A percentile compares a stretch with the other conserved stretches of the same genome.
Evolutionary conservation across 2,888 invertebrate genomes (phyloP).

Genomic region (Thereva unica): DNA sequence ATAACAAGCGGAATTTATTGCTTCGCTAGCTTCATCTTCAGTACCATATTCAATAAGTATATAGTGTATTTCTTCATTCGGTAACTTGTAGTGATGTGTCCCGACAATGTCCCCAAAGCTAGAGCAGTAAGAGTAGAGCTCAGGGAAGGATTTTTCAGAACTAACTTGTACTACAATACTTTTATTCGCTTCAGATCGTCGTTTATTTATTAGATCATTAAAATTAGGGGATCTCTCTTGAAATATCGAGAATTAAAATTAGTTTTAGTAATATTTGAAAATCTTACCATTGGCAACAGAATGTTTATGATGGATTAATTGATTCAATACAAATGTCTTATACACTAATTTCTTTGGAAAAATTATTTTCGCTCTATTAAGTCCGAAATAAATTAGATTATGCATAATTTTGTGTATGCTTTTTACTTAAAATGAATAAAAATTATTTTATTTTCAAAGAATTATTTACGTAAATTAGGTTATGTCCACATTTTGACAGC

Average conservation of each 20-base stretch:
- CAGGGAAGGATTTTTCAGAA: constrained; percentile 68
- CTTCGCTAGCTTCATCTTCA: constrained; percentile 61
- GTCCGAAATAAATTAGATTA: no score
- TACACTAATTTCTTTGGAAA: no score
- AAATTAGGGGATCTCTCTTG: constrained; percentile 49
- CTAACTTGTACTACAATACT: constrained; percentile 78
- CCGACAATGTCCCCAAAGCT: constrained; percentile 67
- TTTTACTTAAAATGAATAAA: no score
- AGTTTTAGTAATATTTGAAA: constrained; percentile 3
- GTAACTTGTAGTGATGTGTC: constrained; percentile 67
- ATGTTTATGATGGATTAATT: neutral
- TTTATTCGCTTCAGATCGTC: constrained; percentile 68
- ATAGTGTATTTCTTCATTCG: constrained; percentile 67
- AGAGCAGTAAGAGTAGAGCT: constrained; percentile 72
- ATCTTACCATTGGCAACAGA: neutral
- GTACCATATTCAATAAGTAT: constrained; percentile 74
- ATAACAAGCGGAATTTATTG: constrained; percentile 64
- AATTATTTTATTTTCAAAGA: no score
- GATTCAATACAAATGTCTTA: no score
- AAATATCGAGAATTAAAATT: neutral
- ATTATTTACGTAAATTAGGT: no score
- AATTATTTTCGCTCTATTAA: no score
- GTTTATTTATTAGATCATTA: constrained; percentile 63
- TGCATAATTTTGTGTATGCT: no score
- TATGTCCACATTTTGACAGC: no score